phyloP scores from a whole-genome alignment of 2,888 invertebrate genomes.

The Baccha elongata region DNA sequence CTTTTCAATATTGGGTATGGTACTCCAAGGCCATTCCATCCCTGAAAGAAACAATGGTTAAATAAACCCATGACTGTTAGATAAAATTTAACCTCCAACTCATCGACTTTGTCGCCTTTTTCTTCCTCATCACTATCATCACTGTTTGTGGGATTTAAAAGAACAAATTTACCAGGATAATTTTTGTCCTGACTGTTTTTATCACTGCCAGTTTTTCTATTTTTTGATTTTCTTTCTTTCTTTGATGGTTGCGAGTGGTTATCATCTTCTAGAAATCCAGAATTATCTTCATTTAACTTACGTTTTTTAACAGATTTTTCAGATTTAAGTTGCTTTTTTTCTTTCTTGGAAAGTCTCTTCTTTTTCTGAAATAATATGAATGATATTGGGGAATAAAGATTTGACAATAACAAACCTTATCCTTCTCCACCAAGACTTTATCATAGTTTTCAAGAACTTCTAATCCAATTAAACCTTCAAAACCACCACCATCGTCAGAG shows the following conservation, averaged over 20 bases:
- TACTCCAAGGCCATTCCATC: constrained; percentile 88
- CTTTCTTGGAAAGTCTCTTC: constrained; percentile 32
- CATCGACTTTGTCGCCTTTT: constrained; percentile 75
- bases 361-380: constrained; percentile 36
- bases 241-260: constrained; percentile 5
- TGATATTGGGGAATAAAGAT: neutral
- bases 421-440: constrained; percentile 81
- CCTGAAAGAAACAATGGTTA: too few species aligned
- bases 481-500: constrained; percentile 82
- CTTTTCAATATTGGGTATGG: constrained; percentile 87
- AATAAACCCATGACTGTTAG: neutral
- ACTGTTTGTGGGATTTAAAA: constrained; percentile 52
- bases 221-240: constrained; percentile 76
- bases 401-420: constrained; percentile 81
- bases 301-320: constrained; percentile 76
- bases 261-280: constrained; percentile 74
- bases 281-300: constrained; percentile 75
- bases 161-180: constrained; percentile 52
- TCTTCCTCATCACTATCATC: constrained; percentile 68
- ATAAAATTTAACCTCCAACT: constrained; percentile 74
- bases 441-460: constrained; percentile 90
- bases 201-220: constrained; percentile 70
- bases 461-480: constrained; percentile 89
- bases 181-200: constrained; percentile 53
- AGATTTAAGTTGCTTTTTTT: constrained; percentile 44